A percentile compares a stretch with the other conserved stretches of the same genome.
These are phyloP conservation scores for Candoia aspera DNA, from an alignment of 2,113 vertebrate species.

Conservation along the genomic window DNA sequence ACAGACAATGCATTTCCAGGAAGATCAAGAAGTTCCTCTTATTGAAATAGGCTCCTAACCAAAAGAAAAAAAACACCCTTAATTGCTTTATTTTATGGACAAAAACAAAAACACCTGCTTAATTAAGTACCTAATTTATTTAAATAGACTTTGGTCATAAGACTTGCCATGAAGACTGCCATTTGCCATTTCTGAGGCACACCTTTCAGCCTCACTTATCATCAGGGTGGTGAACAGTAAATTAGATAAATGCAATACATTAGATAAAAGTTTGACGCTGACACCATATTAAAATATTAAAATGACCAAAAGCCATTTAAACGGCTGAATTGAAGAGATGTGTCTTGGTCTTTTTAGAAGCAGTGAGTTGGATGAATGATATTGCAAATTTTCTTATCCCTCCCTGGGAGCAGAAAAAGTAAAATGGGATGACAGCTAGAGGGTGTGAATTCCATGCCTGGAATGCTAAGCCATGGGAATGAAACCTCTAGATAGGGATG, in stretches of 20 bases:
- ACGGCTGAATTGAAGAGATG: background rate
- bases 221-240: background rate
- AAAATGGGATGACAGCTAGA: background rate
- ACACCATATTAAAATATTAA: background rate
- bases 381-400: background rate
- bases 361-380: background rate
- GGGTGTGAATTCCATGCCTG: background rate
- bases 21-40: background rate
- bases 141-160: background rate
- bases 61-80: background rate
- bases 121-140: background rate
- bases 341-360: background rate
- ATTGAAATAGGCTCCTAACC: background rate
- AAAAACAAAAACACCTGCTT: background rate
- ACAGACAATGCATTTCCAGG: background rate
- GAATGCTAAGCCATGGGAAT: background rate
- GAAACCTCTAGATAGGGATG: background rate
- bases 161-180: background rate
- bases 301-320: background rate
- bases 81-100: background rate
- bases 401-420: background rate
- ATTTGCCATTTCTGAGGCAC: background rate
- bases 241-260: background rate
- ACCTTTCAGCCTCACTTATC: background rate
- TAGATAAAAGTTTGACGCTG: background rate